These are phyloP conservation scores for Anguilla japonica DNA, from an alignment of 2,113 vertebrate genomes.

Conservation along the genomic window DNA sequence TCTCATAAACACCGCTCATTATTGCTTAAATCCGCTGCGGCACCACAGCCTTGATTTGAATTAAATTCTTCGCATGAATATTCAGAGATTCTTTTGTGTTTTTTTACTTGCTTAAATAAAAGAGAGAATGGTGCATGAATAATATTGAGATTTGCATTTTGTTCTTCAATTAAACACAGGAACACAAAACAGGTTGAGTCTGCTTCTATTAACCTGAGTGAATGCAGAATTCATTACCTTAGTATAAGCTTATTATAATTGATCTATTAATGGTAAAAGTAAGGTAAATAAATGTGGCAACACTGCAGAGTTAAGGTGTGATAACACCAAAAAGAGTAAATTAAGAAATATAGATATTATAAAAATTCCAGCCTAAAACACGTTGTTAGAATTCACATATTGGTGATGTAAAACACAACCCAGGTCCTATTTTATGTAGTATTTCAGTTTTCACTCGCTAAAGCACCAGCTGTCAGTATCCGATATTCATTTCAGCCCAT, in stretches of 20 bases:
- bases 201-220: neutral
- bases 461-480: no score
- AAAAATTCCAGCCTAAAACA: no score
- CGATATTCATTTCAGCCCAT: no score
- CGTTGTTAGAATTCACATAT: no score
- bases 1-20: neutral
- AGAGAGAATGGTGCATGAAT: neutral
- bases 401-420: no score
- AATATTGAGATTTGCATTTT: neutral
- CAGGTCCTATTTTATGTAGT: no score
- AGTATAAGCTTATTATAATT: no score
- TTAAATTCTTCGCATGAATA: neutral
- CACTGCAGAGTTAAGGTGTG: neutral
- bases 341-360: no score
- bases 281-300: neutral
- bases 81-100: neutral
- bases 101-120: neutral
- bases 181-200: neutral
- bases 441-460: no score
- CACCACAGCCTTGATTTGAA: neutral
- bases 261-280: no score
- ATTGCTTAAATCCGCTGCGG: constrained; percentile 1
- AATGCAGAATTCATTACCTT: neutral
- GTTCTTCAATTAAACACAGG: neutral
- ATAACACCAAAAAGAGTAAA: no score